Evolutionary conservation across 1,140 invertebrate genomes (phyloP), one percentile per base, ranked within the genome.

Genomic region (Drosophila bocki): DNA sequence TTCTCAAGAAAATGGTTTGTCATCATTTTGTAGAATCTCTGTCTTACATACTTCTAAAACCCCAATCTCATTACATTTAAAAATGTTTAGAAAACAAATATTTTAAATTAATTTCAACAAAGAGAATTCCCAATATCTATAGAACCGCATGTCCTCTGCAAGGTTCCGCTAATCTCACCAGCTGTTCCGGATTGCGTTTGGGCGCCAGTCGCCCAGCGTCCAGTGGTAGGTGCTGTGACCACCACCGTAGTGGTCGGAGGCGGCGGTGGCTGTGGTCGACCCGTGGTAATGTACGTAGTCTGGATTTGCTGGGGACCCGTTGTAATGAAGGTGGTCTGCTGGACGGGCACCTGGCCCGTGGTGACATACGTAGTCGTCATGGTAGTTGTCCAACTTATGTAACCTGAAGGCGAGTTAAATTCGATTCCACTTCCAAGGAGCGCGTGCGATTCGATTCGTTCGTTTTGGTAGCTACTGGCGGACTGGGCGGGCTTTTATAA

Each of bases 341-440:
- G 71, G 7, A 48, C 35, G 11, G 75, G 22, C 42, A 53, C 60
- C 48, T 41, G 57, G 9, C 63, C 75, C 45, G 68, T 26, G 9
- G 69, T 71, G 22, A 83, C 64, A 44, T 87, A 87, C 1, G 61
- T 61, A 9, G 68, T 86, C 3, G 78, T 65, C 82, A 85, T 85
- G 44, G 39, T 60, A 6, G n/a, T 33, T 2, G 12, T 13, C 1
- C 13, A 37, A 22, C 22, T 65, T 65, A 61, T 56, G 35, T 26
- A 70, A 51, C n/a, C 35, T 9, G 19, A 50, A 15, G 41, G 47
- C n/a, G 32, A 17, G 5, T 6, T n/a, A n/a, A 13, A 22, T 70
- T 4, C 8, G 15, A 15, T 17, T 41, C 17, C 26, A 35, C 33
- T 41, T 32, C 5, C 12, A 58, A 70, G 68, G 42, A 69, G 37